Base-by-base conservation (phyloP, 1,140 invertebrate genomes). In the Ceratoteleas bidentatus region DNA sequence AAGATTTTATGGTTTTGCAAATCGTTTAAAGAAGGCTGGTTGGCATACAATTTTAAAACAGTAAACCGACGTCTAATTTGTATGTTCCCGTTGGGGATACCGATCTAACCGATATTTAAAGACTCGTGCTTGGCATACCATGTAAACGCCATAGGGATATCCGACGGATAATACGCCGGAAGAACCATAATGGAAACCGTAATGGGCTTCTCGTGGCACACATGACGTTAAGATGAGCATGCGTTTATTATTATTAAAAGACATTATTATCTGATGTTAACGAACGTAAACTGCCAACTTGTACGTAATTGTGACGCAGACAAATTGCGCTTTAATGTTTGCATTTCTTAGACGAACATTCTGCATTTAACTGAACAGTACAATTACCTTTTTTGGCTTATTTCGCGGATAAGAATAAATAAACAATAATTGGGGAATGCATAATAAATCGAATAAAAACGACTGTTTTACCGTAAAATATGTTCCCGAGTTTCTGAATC, bases 181-280 rank as follows among this genome's bases (percentile, higher is more conserved):
- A 76, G 72, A 81, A 81, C 65, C 60, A 72, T 72, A 81, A 81
- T 81, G 72, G 79, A 66, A 81, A 72, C 72, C 65, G 45, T 81
- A 81, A 81, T 75, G 78, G 65, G 47, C 36, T 69, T 43, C 65
- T 54, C 60, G 53, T 69, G 65, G 61, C 76, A 62, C 40, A 68
- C 43, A 50, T 43, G 49, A 70, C 15, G 78, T 75, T 75, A 61
- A 66, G 61, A 65, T 7, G 72, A 74, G 58, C 47, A 81, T 47
- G 50, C 72, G 65, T 72, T 81, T 81, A 81, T 81, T 81, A 81
- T 75, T 75, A 81, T 81, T 81, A 81, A 80, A 72, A 81, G 66
- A 76, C 72, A 81, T 75, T 75, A 75, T 75, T 73, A 75, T 64
- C 58, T 52, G 36, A 66, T 57, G 70, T 61, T 66, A 68, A 76